phyloP scores from a whole-genome alignment of 2,888 invertebrate genomes.

The Elegia similella region DNA sequence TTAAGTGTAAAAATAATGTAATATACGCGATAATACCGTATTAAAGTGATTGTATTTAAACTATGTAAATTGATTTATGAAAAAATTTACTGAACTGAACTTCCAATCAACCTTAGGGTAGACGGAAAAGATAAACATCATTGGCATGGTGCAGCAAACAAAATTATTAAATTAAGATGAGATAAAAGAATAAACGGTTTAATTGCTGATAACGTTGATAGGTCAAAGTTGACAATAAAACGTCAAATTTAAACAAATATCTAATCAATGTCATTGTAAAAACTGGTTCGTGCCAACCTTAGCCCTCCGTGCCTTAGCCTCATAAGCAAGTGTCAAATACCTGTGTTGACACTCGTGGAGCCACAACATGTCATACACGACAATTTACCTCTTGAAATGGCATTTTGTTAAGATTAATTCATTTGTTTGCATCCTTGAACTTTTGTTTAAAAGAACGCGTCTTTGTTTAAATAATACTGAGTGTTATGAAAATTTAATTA shows the following conservation, averaged over 20 bases:
- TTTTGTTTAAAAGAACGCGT: background rate
- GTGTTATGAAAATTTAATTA: background rate
- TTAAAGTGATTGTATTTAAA: too few relatives aligned
- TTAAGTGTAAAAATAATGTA: too few relatives aligned
- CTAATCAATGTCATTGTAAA: constrained; percentile 4
- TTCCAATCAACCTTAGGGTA: too few relatives aligned
- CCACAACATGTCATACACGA: background rate
- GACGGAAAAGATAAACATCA: too few relatives aligned
- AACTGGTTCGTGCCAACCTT: background rate
- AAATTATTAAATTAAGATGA: too few relatives aligned
- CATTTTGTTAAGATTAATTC: background rate
- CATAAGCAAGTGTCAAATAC: constrained; percentile 3
- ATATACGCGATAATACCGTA: too few relatives aligned
- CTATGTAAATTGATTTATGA: too few relatives aligned
- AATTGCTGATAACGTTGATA: background rate
- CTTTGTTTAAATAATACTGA: background rate
- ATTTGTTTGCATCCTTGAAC: background rate
- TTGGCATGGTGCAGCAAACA: too few relatives aligned
- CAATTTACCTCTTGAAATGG: background rate
- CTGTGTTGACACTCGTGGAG: background rate
- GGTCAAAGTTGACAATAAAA: constrained; percentile 7
- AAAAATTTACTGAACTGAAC: too few relatives aligned
- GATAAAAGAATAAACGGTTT: too few relatives aligned
- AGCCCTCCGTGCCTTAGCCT: too few relatives aligned
- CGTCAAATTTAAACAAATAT: constrained; percentile 1